These are phyloP conservation scores for Ciconia nigra DNA, from an alignment of 2,797 vertebrate genomes.

Conservation along the genomic window DNA sequence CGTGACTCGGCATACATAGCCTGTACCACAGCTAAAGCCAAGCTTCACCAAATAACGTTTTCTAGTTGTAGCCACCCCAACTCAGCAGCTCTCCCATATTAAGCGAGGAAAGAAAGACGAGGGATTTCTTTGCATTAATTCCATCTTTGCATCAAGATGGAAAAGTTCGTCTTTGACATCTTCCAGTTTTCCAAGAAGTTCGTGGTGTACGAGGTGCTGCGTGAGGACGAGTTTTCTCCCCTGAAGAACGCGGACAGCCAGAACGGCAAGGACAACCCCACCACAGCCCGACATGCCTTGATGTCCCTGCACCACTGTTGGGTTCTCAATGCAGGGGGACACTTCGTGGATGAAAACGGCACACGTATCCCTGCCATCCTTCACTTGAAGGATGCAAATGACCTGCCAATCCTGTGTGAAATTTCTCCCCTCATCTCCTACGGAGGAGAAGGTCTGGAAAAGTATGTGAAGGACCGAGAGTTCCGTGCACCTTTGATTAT, in stretches of 20 bases:
- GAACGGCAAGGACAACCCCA: constrained; percentile 95
- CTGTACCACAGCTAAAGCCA: too few relatives aligned
- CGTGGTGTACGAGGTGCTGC: constrained; percentile 91
- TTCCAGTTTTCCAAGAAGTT: constrained; percentile 92
- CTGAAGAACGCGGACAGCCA: constrained; percentile 96
- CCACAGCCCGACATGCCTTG: constrained; percentile 88
- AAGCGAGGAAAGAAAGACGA: background rate
- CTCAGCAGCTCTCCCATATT: background rate
- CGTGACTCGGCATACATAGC: fast-evolving
- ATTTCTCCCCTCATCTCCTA: too few relatives aligned
- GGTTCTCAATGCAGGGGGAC: constrained; percentile 93
- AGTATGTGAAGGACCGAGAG: too few relatives aligned
- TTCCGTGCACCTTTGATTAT: too few relatives aligned
- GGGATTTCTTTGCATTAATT: background rate
- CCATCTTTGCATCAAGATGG: too few relatives aligned
- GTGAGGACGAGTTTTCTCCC: constrained; percentile 96
- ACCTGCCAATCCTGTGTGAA: too few relatives aligned
- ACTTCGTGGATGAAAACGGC: constrained; percentile 94
- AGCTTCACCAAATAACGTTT: background rate
- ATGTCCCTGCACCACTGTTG: constrained; percentile 97
- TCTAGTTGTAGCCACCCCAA: background rate
- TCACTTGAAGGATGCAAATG: too few relatives aligned
- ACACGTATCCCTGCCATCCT: constrained; percentile 90
- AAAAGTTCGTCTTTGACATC: too few relatives aligned
- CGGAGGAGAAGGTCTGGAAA: too few relatives aligned